Evolutionary conservation across 2,888 invertebrate genomes (phyloP), one percentile per base, ranked within the genome.

Genomic region (Sphinx pinastri): DNA sequence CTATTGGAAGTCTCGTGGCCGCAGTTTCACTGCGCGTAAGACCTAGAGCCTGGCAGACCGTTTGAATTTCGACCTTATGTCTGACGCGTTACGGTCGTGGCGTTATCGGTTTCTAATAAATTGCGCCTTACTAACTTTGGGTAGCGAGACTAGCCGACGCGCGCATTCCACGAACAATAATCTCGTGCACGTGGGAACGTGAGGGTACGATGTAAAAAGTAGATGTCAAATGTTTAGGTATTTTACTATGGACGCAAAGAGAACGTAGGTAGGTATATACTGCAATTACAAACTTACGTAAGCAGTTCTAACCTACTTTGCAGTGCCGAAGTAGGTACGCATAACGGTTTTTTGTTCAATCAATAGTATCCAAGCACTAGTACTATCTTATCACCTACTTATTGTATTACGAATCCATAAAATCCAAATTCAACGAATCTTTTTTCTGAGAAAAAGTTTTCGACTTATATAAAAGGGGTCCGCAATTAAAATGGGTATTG

Each of bases 151-250:
- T 92, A 88, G 88, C 84, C 93, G 93, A 91, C 92, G 93, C 93
- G 93, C 93, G 93, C 94, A 93, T 92, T 93, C 93, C 91, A 84
- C 83, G 88, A 88, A 90, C 89, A 89, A 88, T 92, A 91, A 89
- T 91, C 86, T 87, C 87, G 87, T 81, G 81, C 84, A 85, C 77
- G 92, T 88, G 89, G 79, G 83, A 93, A 85, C 85, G 90, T 88
- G 93, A 94, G 74, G 80, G 88, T 84, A 81, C 79, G 81, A 90
- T 82, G 86, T 89, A 90, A 92, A 92, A 93, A 93, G 91, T 92
- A 89, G 85, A 91, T 92, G 88, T 92, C 91, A 92, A 93, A 92
- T 92, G 90, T 92, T 92, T 93, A 92, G 93, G 92, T 94, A 93
- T 90, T 90, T 91, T 90, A 89, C 88, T 91, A 90, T 86, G 82